These are phyloP conservation scores for Burhinus bistriatus DNA, from an alignment of 2,113 vertebrate species.

Conservation along the genomic window DNA sequence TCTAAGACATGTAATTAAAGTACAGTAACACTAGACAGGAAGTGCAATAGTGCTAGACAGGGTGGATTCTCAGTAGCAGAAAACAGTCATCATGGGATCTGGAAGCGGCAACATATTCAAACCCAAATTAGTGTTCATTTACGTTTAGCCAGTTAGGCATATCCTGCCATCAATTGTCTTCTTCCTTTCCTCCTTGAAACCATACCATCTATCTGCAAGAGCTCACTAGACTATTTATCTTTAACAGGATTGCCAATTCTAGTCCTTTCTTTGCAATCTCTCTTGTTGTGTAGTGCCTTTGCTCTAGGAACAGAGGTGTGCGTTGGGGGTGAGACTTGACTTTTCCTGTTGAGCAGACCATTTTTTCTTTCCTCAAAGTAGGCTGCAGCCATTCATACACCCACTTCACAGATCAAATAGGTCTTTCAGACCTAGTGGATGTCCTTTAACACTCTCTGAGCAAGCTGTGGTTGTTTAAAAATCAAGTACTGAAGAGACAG, in stretches of 20 bases:
- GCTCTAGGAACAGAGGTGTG: neutral
- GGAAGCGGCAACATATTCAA: neutral
- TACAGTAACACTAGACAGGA: neutral
- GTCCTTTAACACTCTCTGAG: neutral
- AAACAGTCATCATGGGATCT: neutral
- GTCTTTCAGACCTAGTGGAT: neutral
- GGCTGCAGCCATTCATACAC: neutral
- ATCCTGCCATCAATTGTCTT: neutral
- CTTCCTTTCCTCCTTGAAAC: neutral
- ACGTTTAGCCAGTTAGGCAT: neutral
- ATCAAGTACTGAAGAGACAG: neutral
- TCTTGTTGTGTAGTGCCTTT: neutral
- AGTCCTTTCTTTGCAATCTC: neutral
- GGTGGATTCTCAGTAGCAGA: neutral
- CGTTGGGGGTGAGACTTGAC: fast-evolving
- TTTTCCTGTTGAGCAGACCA: neutral
- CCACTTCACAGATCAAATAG: neutral
- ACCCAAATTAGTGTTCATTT: neutral
- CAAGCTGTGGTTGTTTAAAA: neutral
- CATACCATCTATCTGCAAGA: neutral
- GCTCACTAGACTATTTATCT: neutral
- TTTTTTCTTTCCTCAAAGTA: neutral
- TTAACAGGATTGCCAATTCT: neutral
- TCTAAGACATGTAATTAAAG: neutral
- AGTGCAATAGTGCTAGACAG: neutral